Evolutionary conservation across 2,113 vertebrate species (phyloP), one percentile per base, ranked within the genome.

Genomic region (Polypterus bichir): DNA sequence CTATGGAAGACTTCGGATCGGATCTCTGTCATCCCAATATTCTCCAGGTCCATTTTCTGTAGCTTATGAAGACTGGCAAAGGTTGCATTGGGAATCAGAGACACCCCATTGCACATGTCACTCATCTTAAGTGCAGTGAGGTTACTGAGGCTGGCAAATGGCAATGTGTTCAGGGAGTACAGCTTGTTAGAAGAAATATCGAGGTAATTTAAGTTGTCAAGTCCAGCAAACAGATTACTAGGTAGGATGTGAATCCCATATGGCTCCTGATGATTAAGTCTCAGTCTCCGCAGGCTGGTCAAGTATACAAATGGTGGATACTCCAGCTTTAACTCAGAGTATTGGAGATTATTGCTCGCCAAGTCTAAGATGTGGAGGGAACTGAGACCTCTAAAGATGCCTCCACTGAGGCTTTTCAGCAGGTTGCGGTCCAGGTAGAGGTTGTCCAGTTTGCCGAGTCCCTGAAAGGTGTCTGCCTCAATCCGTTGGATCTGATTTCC

Each of bases 391-490:
- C 46, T 5, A 62, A 69, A 64, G 56, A 63, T 63, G 6, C 6
- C 11, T 4, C 2, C 9, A 2, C 3, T 3, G 54, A 62, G 5
- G 1, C 6, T 46, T 47, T 48, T 11, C 47, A 68, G 4, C 63
- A 54, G 47, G 57, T 68, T 65, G 11, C 48, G 44, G 11, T 61
- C 67, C 59, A 68, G 11, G 11, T 64, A 68, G n/a, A 68, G 59
- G 4, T 58, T 27, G 7, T 51, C 9, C 47, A 68, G 49, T n/a
- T 56, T 46, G 3, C 11, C 7, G 10, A 68, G 46, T 4, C 47
- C 60, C 45, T 59, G 4, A 48, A 68, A 65, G 10, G 62, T 10
- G 1, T 49, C 11, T 4, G 3, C 6, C 4, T 53, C 7, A 9
- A 68, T 62, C 3, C 3, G 47, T 9, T 62, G 1, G 5, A 68